Evolutionary conservation across 2,888 invertebrate species (phyloP).

Genomic region (Nephrotoma flavescens): DNA sequence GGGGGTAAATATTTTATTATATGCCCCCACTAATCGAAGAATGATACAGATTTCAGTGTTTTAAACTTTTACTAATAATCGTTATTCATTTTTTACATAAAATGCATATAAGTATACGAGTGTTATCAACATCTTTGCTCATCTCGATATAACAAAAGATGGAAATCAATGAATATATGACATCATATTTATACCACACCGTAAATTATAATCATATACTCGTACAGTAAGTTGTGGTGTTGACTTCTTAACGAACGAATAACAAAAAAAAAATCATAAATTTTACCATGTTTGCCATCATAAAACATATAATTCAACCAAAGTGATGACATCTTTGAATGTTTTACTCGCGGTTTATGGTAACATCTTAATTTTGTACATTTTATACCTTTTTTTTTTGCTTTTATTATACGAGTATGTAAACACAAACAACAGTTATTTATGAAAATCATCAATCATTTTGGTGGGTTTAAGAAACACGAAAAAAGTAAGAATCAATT

Average conservation of each 20-base stretch:
- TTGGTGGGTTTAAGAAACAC: background rate
- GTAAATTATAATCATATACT: background rate
- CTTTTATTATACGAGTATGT: background rate
- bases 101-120: no score
- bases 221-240: background rate
- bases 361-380: background rate
- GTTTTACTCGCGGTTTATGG: background rate
- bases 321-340: background rate
- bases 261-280: background rate
- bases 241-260: background rate
- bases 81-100: no score
- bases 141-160: background rate
- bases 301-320: background rate
- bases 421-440: background rate
- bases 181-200: background rate
- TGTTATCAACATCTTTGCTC: no score
- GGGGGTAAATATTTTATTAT: no score
- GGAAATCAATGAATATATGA: background rate
- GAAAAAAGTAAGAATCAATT: background rate
- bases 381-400: background rate
- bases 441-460: background rate
- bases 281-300: background rate
- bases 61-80: no score
- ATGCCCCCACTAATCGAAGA: no score
- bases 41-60: no score